Base-by-base conservation (phyloP, 2,888 invertebrate genomes). In the Alcis repandata region DNA sequence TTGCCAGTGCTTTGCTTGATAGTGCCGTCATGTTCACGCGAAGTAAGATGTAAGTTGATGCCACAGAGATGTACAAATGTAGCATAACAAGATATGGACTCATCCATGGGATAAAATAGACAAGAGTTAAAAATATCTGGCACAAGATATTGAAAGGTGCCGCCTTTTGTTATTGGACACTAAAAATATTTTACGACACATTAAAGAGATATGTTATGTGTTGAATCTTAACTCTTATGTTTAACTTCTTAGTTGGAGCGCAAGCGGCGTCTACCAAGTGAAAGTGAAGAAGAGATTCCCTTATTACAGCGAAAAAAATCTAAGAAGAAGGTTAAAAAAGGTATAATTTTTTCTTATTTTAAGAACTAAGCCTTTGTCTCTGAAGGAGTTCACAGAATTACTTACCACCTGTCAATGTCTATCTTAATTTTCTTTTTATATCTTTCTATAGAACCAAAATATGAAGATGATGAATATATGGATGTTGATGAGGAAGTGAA, bases 251-350 rank as follows among this genome's bases (percentile, higher is more conserved):
- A 89, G 87, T 77, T 78, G 59, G 83, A 84, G 48, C 84, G 88
- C n/a, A 90, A 88, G 76, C 84, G 88, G 51, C 84, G 82, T 19
- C 77, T 86, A n/a, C 79, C 84, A 6, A 94, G 94, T 77, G 96
- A 95, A 53, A 95, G 95, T 77, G 96, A 96, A 77, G 96, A 96
- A 75, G 96, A 96, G 82, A 96, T 96, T 49, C 97, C 97, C 19
- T 87, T 97, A 61, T 90, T 94, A 13, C 94, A 95, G 52, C 93
- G 96, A 32, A 96, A 96, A 80, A 96, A 96, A 78, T 83, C 94
- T 3, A 96, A 97, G 76, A 95, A 94, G 74, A 94, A 94, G 84
- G 89, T 94, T 62, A 95, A 94, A 76, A 94, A 95, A 86, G 94
- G 94, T 85, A 77, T 22, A 1, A 1, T 20, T 22, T 22, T 46